A percentile compares a stretch with the other conserved stretches of the same genome.
Conservation (phyloP, 2,888 invertebrate genomes). For the Drosophila neonasuta region DNA sequence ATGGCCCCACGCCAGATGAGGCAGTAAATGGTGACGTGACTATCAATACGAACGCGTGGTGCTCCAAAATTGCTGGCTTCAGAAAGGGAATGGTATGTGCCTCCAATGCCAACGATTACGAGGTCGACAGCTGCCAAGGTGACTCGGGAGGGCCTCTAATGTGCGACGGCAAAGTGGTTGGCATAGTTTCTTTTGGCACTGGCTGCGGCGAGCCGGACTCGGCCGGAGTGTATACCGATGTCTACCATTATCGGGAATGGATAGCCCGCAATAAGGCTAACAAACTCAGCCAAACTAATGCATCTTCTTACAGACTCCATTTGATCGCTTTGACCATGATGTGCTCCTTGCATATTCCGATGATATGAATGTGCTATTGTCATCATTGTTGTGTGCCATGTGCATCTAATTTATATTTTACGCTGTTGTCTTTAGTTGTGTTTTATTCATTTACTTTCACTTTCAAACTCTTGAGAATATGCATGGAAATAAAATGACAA, state of each 20-base stretch:
- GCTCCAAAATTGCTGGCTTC: conserved; percentile 13
- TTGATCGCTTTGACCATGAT: no score
- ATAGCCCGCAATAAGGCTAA: conserved; percentile 33
- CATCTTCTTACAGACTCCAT: no score
- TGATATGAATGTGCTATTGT: no score
- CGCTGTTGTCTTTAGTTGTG: no score
- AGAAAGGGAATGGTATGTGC: conserved; percentile 62
- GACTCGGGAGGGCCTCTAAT: conserved; percentile 73
- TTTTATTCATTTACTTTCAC: no score
- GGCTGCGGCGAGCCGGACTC: conserved; percentile 50
- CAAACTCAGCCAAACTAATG: background rate
- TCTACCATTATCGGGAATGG: conserved; percentile 52
- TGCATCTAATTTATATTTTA: no score
- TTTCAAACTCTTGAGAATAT: no score
- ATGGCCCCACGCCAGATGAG: conserved; percentile 62
- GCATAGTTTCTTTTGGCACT: conserved; percentile 68
- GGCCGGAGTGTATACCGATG: conserved; percentile 63
- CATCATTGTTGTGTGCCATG: no score
- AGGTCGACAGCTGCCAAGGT: conserved; percentile 66
- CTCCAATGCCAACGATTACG: conserved; percentile 34
- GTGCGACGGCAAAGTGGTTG: conserved; percentile 43
- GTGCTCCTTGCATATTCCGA: no score
- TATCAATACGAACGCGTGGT: conserved; percentile 28
- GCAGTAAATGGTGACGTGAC: conserved; percentile 53
- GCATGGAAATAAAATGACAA: no score